Evolutionary conservation across 92 coral and sea anemone species (phyloP).

Genomic region (Pocillopora grandis): DNA sequence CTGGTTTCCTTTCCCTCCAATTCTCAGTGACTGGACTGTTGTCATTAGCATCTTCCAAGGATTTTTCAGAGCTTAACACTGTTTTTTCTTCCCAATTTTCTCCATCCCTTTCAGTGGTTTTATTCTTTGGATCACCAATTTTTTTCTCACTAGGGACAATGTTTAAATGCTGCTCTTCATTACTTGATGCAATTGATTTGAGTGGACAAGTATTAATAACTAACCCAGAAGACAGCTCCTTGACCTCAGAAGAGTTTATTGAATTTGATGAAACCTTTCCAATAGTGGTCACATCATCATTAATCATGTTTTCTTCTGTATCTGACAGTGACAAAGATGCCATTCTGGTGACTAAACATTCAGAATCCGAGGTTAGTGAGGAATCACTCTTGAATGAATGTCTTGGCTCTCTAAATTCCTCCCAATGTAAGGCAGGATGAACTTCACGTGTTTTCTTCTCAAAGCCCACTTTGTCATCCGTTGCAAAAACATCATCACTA

Average conservation of each 20-base stretch:
- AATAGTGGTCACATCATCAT: not conserved
- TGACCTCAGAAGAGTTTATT: not conserved
- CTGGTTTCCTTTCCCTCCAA: not conserved
- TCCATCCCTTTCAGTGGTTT: not conserved
- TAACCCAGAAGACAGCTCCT: not conserved
- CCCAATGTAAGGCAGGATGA: conserved; percentile 24
- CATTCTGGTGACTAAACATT: not conserved
- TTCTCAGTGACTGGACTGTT: not conserved
- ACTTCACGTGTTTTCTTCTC: not conserved
- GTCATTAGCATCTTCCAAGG: not conserved
- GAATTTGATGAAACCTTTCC: not conserved
- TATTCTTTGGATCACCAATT: not conserved
- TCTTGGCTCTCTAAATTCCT: conserved; percentile 24
- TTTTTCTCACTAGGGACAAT: not conserved
- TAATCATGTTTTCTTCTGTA: not conserved
- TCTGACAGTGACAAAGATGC: not conserved
- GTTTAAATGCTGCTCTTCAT: not conserved
- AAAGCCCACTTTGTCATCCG: not conserved
- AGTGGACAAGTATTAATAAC: not conserved
- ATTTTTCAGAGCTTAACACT: not conserved
- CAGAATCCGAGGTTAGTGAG: not conserved
- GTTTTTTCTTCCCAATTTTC: not conserved
- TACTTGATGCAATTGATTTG: not conserved
- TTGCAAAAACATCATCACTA: conserved; percentile 30
- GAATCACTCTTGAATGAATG: conserved; percentile 42